These are phyloP conservation scores for Polyommatus iphigenia DNA, from an alignment of 2,888 invertebrate genomes.

Conservation along the genomic window DNA sequence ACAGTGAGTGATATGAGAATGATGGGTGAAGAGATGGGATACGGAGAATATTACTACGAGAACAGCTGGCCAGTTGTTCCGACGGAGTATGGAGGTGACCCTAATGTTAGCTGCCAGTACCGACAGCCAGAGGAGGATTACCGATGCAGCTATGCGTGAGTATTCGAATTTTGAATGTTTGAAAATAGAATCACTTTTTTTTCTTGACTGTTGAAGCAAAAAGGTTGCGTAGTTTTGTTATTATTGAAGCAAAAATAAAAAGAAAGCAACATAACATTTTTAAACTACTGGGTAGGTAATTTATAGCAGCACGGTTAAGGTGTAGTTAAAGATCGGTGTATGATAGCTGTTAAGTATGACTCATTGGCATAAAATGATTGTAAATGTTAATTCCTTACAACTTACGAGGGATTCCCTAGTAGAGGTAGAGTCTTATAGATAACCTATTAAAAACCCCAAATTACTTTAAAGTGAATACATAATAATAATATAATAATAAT, in stretches of 20 bases:
- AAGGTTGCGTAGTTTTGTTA: neutral
- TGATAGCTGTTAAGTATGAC: neutral
- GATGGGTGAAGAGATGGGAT: slow-evolving; percentile 80
- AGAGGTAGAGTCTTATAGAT: neutral
- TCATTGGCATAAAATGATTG: neutral
- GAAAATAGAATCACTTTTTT: neutral
- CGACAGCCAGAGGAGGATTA: slow-evolving; percentile 84
- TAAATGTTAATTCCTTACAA: neutral
- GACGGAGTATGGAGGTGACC: slow-evolving; percentile 83
- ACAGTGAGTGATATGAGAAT: slow-evolving; percentile 65
- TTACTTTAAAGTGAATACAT: too few species aligned
- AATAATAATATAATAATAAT: too few species aligned
- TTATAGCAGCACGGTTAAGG: neutral
- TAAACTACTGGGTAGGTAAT: too few species aligned
- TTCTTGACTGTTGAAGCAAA: neutral
- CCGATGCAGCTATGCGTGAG: slow-evolving; percentile 83
- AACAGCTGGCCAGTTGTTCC: slow-evolving; percentile 85
- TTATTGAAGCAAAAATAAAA: too few species aligned
- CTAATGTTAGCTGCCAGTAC: slow-evolving; percentile 53
- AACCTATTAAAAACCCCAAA: too few species aligned
- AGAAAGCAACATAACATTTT: too few species aligned
- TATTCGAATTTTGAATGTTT: slow-evolving; percentile 42
- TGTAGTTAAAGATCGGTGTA: neutral
- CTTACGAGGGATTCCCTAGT: neutral
- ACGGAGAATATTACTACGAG: slow-evolving; percentile 82